A percentile compares a stretch with the other conserved stretches of the same genome.
Evolutionary conservation across 2,888 invertebrate genomes (phyloP).

Genomic region (Lepetodrilus schrolli): DNA sequence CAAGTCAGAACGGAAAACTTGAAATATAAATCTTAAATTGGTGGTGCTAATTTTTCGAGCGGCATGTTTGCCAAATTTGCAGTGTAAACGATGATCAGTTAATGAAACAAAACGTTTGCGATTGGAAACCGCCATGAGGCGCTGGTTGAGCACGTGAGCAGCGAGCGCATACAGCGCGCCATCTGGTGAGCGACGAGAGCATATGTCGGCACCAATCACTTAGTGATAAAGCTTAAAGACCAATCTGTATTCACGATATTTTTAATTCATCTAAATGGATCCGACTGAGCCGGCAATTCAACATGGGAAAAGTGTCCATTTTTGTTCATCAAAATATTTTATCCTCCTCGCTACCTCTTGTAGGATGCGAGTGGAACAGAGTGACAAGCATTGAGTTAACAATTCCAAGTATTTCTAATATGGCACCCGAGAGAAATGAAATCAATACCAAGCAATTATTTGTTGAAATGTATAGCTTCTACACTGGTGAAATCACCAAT

Average conservation of each 20-base stretch:
- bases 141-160: neutral
- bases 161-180: neutral
- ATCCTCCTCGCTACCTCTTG: neutral
- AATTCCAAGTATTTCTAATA: constrained; percentile 5
- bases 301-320: neutral
- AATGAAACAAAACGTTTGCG: too few relatives aligned
- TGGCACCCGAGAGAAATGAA: neutral
- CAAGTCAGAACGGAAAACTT: too few relatives aligned
- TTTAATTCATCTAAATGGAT: constrained; percentile 25
- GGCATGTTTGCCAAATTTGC: too few relatives aligned
- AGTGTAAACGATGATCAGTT: too few relatives aligned
- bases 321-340: constrained; percentile 16
- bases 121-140: too few relatives aligned
- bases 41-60: too few relatives aligned
- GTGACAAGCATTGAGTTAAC: neutral
- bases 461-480: neutral
- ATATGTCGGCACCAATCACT: neutral
- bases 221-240: constrained; percentile 2
- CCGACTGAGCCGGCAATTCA: neutral
- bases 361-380: neutral
- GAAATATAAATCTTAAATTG: too few relatives aligned
- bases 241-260: constrained; percentile 10
- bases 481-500: too few relatives aligned
- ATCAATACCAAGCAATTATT: constrained; percentile 2
- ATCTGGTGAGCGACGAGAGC: neutral